These are phyloP conservation scores for Dendrophyllia cribrosa DNA, from an alignment of 64 coral and sea anemone species.

Conservation along the genomic window DNA sequence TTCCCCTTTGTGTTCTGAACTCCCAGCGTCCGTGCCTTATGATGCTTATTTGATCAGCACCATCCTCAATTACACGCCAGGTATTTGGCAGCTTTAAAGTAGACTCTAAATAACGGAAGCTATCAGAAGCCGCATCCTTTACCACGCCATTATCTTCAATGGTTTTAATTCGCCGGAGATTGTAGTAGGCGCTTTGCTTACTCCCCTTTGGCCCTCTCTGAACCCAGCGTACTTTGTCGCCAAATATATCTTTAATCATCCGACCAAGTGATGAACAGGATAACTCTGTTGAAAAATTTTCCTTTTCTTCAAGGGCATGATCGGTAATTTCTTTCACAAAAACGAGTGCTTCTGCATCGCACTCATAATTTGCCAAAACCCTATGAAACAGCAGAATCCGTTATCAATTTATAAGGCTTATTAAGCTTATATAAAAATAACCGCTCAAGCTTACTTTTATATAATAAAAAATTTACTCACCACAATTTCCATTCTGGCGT, in stretches of 20 bases:
- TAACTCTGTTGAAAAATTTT: background rate
- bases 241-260: background rate
- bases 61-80: background rate
- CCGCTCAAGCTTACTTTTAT: no score
- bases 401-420: no score
- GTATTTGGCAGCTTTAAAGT: background rate
- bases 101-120: background rate
- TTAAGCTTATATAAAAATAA: no score
- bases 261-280: background rate
- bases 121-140: background rate
- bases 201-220: background rate
- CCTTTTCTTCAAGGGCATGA: background rate
- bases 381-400: conserved; percentile 15
- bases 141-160: background rate
- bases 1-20: background rate
- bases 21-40: background rate
- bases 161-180: background rate
- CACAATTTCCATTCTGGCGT: no score
- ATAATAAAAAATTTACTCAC: no score
- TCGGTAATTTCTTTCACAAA: background rate
- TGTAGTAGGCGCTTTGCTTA: background rate
- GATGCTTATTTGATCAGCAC: background rate
- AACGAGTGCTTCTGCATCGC: background rate
- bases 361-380: background rate
- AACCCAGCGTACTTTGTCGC: background rate